phyloP scores from a whole-genome alignment of 2,797 vertebrate species.

The Neopelma chrysocephalum region DNA sequence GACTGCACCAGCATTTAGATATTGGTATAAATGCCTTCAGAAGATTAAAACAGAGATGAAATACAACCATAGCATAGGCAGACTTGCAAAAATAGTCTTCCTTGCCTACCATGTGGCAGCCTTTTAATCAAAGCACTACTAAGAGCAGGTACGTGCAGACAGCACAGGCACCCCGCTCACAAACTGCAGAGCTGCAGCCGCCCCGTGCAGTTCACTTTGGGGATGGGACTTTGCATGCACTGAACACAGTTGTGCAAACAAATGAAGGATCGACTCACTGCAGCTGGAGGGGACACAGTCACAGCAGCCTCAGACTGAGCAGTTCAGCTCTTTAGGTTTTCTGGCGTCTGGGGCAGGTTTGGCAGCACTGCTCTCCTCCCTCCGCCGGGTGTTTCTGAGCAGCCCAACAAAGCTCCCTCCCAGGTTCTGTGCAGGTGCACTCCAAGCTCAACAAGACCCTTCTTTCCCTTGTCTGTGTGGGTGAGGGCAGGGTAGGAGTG shows the following conservation, averaged over 20 bases:
- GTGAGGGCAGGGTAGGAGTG: neutral
- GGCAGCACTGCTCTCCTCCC: neutral
- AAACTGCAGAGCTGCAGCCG: neutral
- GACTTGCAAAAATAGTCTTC: neutral
- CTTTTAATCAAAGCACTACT: neutral
- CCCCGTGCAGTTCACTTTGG: neutral
- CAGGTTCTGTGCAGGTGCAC: neutral
- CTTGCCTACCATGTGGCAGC: neutral
- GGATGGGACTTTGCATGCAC: neutral
- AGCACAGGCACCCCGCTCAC: neutral
- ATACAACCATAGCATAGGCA: neutral
- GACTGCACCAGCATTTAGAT: neutral
- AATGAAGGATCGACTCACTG: neutral
- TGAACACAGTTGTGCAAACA: neutral
- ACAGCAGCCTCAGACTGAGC: neutral
- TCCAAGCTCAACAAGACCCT: neutral
- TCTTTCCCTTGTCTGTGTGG: accelerated
- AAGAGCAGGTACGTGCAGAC: neutral
- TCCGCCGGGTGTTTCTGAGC: accelerated
- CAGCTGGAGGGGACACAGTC: neutral
- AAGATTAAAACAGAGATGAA: neutral
- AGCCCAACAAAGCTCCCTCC: neutral
- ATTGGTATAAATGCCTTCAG: neutral
- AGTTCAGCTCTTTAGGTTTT: neutral
- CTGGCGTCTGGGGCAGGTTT: neutral